Evolutionary conservation across 1,140 invertebrate genomes (phyloP).

Genomic region (Eumaeus atala): DNA sequence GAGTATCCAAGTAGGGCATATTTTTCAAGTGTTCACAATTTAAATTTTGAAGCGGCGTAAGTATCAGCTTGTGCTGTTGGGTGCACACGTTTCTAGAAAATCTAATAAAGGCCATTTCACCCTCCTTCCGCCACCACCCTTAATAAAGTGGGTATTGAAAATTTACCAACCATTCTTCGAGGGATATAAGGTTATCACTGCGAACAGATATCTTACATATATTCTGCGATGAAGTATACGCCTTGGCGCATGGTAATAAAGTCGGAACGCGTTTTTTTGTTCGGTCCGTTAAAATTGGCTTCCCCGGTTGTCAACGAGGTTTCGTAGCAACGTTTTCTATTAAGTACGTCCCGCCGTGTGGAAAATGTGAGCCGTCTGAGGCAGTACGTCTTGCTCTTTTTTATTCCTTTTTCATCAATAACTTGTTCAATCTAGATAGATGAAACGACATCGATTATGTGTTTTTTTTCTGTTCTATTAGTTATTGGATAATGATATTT

Average conservation of each 20-base stretch:
- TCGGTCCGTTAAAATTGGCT: constrained; percentile 39
- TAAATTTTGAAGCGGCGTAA: too few species aligned
- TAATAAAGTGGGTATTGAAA: constrained; percentile 76
- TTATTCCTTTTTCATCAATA: neutral
- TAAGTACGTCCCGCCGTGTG: constrained; percentile 40
- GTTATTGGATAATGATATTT: too few species aligned
- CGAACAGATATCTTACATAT: constrained; percentile 54
- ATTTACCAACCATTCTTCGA: constrained; percentile 74
- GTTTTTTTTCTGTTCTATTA: too few species aligned
- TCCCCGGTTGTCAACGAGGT: constrained; percentile 34
- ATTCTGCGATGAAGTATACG: constrained; percentile 28
- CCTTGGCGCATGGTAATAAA: constrained; percentile 24
- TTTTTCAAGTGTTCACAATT: too few species aligned
- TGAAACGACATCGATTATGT: too few species aligned
- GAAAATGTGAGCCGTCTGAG: constrained; percentile 32
- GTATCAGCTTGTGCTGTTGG: neutral
- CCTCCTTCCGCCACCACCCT: constrained; percentile 61
- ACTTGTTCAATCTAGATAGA: too few species aligned
- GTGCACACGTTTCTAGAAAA: constrained; percentile 67
- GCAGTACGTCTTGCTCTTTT: constrained; percentile 4
- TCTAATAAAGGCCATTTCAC: constrained; percentile 71
- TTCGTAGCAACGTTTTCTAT: constrained; percentile 42
- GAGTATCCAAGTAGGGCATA: too few species aligned
- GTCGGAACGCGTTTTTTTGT: constrained; percentile 19
- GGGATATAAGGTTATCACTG: constrained; percentile 68